Evolutionary conservation across 1,140 invertebrate genomes (phyloP).

Genomic region (Acyrthosiphon pisum): DNA sequence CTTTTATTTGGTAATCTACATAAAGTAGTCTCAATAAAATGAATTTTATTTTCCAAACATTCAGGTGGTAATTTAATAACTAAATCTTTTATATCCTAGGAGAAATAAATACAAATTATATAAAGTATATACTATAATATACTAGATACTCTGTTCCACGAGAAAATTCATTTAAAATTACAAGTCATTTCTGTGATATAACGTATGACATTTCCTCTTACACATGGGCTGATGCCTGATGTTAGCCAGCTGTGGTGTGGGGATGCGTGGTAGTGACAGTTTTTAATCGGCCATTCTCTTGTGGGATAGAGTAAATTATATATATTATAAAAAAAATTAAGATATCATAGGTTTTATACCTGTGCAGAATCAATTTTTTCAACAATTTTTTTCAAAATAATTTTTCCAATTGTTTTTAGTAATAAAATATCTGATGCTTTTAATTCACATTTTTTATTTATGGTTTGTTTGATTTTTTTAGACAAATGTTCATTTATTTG

Average conservation of each 20-base stretch:
- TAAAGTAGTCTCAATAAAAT: conserved; percentile 36
- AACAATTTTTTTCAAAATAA: not conserved
- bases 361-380: not conserved
- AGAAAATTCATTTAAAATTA: too few relatives aligned
- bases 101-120: not conserved
- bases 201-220: too few relatives aligned
- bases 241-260: too few relatives aligned
- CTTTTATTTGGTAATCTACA: not conserved
- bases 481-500: not conserved
- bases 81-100: not conserved
- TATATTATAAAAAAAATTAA: not conserved
- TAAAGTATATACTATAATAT: not conserved
- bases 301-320: not conserved
- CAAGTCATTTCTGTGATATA: too few relatives aligned
- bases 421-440: not conserved
- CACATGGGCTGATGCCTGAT: too few relatives aligned
- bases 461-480: not conserved
- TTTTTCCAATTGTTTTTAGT: not conserved
- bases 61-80: not conserved
- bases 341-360: not conserved
- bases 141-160: too few relatives aligned
- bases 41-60: not conserved
- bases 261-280: too few relatives aligned
- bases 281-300: too few relatives aligned
- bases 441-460: not conserved